Percentiles rank a stretch among this genome's conserved stretches.
phyloP scores from a whole-genome alignment of 2,797 vertebrate species.

The Rhinichthys osculus region DNA sequence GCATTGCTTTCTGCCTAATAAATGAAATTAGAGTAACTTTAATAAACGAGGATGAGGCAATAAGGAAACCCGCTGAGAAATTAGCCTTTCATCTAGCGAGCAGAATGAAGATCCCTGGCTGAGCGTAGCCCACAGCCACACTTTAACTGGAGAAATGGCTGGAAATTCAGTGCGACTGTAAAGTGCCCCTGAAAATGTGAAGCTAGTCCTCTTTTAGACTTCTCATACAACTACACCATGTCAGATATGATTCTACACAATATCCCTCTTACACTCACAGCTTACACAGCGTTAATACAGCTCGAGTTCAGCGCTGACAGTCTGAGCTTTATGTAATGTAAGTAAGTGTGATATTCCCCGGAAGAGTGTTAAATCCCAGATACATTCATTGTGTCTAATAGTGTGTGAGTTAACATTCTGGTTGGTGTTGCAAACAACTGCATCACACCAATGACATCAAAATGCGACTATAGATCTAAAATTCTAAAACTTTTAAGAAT shows the following conservation, averaged over 20 bases:
- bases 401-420: neutral
- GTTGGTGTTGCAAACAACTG: neutral
- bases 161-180: conserved; percentile 31
- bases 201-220: conserved; percentile 15
- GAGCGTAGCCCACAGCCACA: conserved; percentile 52
- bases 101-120: conserved; percentile 52
- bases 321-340: conserved; percentile 25
- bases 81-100: conserved; percentile 66
- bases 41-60: conserved; percentile 73
- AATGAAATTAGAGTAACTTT: conserved; percentile 79
- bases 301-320: conserved; percentile 32
- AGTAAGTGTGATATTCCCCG: conserved; percentile 24
- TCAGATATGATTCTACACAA: conserved; percentile 43
- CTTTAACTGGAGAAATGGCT: conserved; percentile 55
- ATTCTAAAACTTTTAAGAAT: neutral
- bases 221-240: conserved; percentile 31
- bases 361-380: conserved; percentile 8
- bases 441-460: neutral
- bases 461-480: neutral
- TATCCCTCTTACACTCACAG: conserved; percentile 39
- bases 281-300: conserved; percentile 31
- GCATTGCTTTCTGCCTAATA: conserved; percentile 55
- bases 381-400: conserved; percentile 18
- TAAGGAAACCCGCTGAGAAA: conserved; percentile 72
- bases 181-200: conserved; percentile 30